Conservation (phyloP, 2,888 invertebrate genomes). For the Deilephila elpenor region DNA sequence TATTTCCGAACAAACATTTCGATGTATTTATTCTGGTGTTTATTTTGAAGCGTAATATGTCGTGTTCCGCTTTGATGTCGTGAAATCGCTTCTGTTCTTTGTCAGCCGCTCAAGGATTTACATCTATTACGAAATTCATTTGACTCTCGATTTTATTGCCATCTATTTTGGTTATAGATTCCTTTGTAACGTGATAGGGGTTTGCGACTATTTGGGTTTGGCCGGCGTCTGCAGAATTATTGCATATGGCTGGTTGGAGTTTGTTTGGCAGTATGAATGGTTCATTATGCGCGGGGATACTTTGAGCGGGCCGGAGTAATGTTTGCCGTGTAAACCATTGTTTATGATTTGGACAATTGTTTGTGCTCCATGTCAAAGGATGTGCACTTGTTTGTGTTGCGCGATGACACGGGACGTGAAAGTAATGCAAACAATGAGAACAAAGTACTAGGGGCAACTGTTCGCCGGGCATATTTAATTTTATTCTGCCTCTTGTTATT, state of each 20-base stretch:
- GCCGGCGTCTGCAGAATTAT: slow-evolving; percentile 72
- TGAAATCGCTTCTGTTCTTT: slow-evolving; percentile 84
- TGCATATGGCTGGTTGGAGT: slow-evolving; percentile 84
- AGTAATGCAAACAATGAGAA: slow-evolving; percentile 63
- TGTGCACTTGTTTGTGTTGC: slow-evolving; percentile 80
- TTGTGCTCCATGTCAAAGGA: slow-evolving; percentile 83
- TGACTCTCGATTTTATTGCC: slow-evolving; percentile 77
- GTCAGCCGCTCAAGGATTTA: slow-evolving; percentile 80
- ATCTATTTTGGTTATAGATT: slow-evolving; percentile 76
- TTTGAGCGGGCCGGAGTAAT: slow-evolving; percentile 76
- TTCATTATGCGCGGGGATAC: slow-evolving; percentile 82
- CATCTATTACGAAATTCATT: slow-evolving; percentile 73
- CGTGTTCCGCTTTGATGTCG: slow-evolving; percentile 85
- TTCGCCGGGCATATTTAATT: slow-evolving; percentile 25
- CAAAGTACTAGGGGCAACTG: slow-evolving; percentile 39
- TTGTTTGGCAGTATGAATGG: slow-evolving; percentile 84
- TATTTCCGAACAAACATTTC: slow-evolving; percentile 82
- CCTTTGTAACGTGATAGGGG: slow-evolving; percentile 73
- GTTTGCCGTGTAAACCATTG: slow-evolving; percentile 83
- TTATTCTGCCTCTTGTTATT: slow-evolving; percentile 12
- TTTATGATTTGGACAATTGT: slow-evolving; percentile 84
- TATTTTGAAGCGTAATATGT: slow-evolving; percentile 84
- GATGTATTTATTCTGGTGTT: slow-evolving; percentile 83
- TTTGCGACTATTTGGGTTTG: slow-evolving; percentile 63
- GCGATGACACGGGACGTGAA: slow-evolving; percentile 55